Conservation (phyloP, 2,888 invertebrate species). For the Limnephilus auricula region DNA sequence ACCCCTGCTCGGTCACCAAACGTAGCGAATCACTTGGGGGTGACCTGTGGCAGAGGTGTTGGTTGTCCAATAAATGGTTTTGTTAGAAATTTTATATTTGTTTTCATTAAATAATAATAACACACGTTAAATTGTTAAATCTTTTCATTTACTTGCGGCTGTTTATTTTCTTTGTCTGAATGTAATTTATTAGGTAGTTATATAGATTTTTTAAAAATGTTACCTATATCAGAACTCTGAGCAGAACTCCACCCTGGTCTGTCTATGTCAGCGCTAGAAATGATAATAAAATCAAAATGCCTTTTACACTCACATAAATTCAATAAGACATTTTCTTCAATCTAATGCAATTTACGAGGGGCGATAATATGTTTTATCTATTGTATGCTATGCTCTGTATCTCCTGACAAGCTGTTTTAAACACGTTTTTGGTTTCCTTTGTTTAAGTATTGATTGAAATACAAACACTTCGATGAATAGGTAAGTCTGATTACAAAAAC, state of each 20-base stretch:
- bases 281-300: not conserved
- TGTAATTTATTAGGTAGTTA: not conserved
- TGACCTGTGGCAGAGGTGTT: no score
- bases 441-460: not conserved
- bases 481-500: not conserved
- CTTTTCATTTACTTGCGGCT: no score
- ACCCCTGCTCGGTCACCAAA: no score
- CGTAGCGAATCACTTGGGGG: no score
- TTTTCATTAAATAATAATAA: no score
- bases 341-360: not conserved
- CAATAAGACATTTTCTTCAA: not conserved
- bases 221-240: no score
- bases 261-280: not conserved
- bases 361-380: slow-evolving; percentile 9
- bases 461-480: not conserved
- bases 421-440: slow-evolving; percentile 11
- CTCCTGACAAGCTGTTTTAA: not conserved
- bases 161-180: no score
- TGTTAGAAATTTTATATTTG: no score
- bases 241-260: not conserved
- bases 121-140: no score
- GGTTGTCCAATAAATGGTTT: no score
- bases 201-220: not conserved
- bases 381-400: not conserved
- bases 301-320: not conserved